Conservation (phyloP, 1,140 invertebrate species). For the Ruditapes philippinarum region DNA sequence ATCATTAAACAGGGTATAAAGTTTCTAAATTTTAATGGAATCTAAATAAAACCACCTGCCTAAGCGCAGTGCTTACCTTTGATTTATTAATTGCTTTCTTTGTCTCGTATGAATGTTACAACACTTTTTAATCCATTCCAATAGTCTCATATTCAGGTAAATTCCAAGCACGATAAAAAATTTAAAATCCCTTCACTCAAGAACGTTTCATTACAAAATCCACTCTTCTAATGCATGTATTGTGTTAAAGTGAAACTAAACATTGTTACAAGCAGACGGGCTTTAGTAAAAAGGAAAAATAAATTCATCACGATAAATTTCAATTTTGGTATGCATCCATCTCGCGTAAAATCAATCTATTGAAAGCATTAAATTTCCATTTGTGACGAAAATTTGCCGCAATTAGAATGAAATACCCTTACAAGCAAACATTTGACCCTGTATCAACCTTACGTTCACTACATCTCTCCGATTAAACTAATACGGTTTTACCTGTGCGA, state of each 20-base stretch:
- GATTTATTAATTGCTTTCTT: slow-evolving; percentile 1
- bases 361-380: slow-evolving; percentile 37
- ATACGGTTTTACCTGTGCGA: slow-evolving; percentile 31
- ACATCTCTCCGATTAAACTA: slow-evolving; percentile 48
- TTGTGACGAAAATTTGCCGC: slow-evolving; percentile 13
- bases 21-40: background rate
- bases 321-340: background rate
- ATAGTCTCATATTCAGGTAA: background rate
- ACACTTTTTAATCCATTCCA: slow-evolving; percentile 11
- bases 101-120: background rate
- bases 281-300: background rate
- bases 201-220: background rate
- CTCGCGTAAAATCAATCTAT: slow-evolving; percentile 14
- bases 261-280: background rate
- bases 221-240: slow-evolving; percentile 23
- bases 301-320: background rate
- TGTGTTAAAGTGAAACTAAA: slow-evolving; percentile 21
- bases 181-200: background rate
- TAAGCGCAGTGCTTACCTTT: background rate
- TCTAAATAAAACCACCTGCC: slow-evolving; percentile 1
- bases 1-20: background rate
- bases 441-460: slow-evolving; percentile 24
- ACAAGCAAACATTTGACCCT: slow-evolving; percentile 12
- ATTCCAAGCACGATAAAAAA: background rate
- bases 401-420: slow-evolving; percentile 12